Conservation (phyloP, 1,140 invertebrate genomes). For the Dufourea novaeangliae region DNA sequence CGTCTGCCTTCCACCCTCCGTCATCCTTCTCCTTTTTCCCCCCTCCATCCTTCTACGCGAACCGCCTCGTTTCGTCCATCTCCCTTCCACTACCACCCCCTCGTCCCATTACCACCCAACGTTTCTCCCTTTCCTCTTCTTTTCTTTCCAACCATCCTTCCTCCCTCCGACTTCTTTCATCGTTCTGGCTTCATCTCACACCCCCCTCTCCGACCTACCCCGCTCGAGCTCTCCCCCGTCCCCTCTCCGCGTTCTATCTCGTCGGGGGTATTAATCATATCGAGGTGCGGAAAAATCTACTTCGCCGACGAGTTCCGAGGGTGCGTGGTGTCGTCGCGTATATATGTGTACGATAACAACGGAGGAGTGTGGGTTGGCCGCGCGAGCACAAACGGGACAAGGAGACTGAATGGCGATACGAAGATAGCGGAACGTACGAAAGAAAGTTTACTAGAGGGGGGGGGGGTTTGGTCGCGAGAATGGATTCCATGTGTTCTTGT, state of each 20-base stretch:
- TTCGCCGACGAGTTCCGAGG: conserved; percentile 59
- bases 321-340: conserved; percentile 48
- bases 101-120: no score
- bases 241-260: conserved; percentile 22
- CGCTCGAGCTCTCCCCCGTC: background rate
- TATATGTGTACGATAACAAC: no score
- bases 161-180: background rate
- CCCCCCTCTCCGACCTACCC: background rate
- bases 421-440: conserved; percentile 66
- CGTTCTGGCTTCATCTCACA: conserved; percentile 7
- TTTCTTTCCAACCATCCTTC: background rate
- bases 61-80: background rate
- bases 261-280: conserved; percentile 78
- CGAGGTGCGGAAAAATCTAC: conserved; percentile 78
- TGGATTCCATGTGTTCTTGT: conserved; percentile 32
- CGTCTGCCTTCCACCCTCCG: conserved; percentile 47
- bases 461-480: conserved; percentile 27
- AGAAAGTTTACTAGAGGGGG: conserved; percentile 50
- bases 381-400: conserved; percentile 31
- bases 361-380: conserved; percentile 1
- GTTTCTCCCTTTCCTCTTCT: conserved; percentile 23
- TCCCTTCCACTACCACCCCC: conserved; percentile 11
- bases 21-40: conserved; percentile 50
- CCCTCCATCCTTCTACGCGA: no score
- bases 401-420: conserved; percentile 68